A percentile compares a stretch with the other conserved stretches of the same genome.
Conservation (phyloP, 92 coral and sea anemone species). For the Parazoanthus atlanticus region DNA sequence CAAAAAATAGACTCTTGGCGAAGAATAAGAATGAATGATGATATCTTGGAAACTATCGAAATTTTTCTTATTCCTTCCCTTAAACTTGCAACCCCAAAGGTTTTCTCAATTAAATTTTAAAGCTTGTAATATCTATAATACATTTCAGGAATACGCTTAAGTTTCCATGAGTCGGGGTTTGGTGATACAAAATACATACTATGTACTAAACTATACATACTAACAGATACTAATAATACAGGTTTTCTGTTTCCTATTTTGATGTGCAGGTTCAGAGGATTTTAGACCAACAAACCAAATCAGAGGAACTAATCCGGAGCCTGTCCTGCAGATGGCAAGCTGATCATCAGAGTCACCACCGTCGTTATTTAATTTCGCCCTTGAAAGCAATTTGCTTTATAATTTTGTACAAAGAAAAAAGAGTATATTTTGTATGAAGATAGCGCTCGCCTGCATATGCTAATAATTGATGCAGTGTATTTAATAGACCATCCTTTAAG, state of each 20-base stretch:
- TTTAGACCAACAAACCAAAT: slow-evolving; percentile 30
- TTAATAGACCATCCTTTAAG: slow-evolving; percentile 36
- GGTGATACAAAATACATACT: background rate
- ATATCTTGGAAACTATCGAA: too few species aligned
- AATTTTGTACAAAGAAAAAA: slow-evolving; percentile 45
- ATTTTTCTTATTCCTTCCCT: background rate
- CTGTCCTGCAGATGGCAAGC: slow-evolving; percentile 34
- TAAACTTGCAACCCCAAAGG: background rate
- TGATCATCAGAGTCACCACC: background rate
- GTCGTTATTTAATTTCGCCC: slow-evolving; percentile 39
- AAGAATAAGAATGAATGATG: too few species aligned
- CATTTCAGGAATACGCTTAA: background rate
- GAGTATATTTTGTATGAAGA: slow-evolving; percentile 49
- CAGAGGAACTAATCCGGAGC: slow-evolving; percentile 19
- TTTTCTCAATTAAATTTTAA: too few species aligned
- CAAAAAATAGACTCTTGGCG: too few species aligned
- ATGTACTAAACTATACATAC: background rate
- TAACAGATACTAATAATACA: background rate
- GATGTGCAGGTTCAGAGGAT: slow-evolving; percentile 3
- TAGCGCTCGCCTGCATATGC: slow-evolving; percentile 35
- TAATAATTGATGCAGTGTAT: slow-evolving; percentile 35
- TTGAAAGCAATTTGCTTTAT: slow-evolving; percentile 40
- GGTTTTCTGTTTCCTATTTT: background rate
- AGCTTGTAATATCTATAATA: background rate
- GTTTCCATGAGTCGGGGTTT: background rate